Evolutionary conservation across 2,888 invertebrate genomes (phyloP), one percentile per base, ranked within the genome.

Genomic region (Lithophane ornitopus): DNA sequence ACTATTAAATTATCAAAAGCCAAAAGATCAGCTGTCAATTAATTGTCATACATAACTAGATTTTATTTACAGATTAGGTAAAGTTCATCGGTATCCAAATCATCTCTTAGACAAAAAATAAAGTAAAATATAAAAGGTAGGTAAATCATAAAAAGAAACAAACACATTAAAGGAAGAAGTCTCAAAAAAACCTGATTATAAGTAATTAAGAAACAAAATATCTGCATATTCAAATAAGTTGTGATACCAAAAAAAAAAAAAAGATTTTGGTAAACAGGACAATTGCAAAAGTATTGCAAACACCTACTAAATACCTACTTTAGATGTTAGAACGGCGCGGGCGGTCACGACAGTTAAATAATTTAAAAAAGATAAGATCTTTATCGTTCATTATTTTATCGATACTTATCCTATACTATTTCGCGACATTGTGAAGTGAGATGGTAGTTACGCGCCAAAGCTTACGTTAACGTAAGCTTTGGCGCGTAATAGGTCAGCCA

Each of bases 401-500:
- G 72, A 72, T 54, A 67, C 22, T 16, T 49, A 34, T 46, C 66
- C 26, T 59, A 65, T 59, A 74, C 70, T 74, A 61, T 63, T 67
- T 14, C 19, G 39, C 54, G 59, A 59, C 67, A 63, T n/a, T n/a
- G n/a, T n/a, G n/a, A n/a, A n/a, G n/a, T n/a, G n/a, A n/a, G n/a
- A n/a, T n/a, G n/a, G n/a, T n/a, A n/a, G n/a, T n/a, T n/a, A n/a
- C n/a, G n/a, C n/a, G n/a, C n/a, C n/a, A n/a, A n/a, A n/a, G n/a
- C n/a, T n/a, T n/a, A n/a, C n/a, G n/a, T n/a, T n/a, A n/a, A n/a
- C n/a, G 80, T 69, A 79, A 71, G 68, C 54, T 80, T 80, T 65
- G 59, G 56, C 68, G 81, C 81, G 85, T 82, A 84, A 80, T 84
- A 75, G 84, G 85, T 84, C 85, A 80, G 84, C 65, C 59, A 61